Base-by-base conservation (phyloP, 2,113 vertebrate genomes). In the Misgurnus anguillicaudatus region DNA sequence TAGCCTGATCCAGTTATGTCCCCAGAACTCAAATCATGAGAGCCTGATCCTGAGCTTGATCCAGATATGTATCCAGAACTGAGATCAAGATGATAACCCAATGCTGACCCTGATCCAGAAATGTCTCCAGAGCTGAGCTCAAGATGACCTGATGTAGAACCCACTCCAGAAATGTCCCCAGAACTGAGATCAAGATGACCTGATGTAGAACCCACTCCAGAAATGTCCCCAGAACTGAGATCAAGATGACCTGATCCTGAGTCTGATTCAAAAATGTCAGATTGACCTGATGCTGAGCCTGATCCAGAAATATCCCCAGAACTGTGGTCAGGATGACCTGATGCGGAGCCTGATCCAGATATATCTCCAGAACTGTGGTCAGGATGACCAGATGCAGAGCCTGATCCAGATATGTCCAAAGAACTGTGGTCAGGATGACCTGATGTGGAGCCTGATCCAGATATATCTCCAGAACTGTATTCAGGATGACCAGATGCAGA, bases 1-100 rank as follows among this genome's bases (percentile, higher is more conserved):
- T 87, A 90, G 36, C 80, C 89, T 62, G 77, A 84, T 13, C 82
- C 85, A 31, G 72, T n/a, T 55, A 86, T 85, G 3, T 94, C 94
- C 3, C 93, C 85, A n/a, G 48, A 51, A 6, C 92, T 77, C 17
- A 55, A 2, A 6, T 39, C 53, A n/a, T 86, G 92, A n/a, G 88
- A 91, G 24, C 76, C 89, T 65, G 79, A 84, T 8, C 82, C 85
- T 6, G 68, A 70, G 7, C 53, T 16, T 4, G 24, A 16, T 53
- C 75, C 45, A 72, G 51, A 81, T n/a, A 10, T 9, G 62, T 78
- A 74, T 31, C 79, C 81, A 57, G 75, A 81, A 9, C 13, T 3
- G 10, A 48, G 7, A 10, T 13, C 70, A 74, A 14, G 48, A 16
- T 14, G 4, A 51, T 31, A 31, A 31, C 24, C 24, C 24, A 31